phyloP scores from a whole-genome alignment of 1,140 invertebrate species.

The Pseudomyrmex cubaensis region DNA sequence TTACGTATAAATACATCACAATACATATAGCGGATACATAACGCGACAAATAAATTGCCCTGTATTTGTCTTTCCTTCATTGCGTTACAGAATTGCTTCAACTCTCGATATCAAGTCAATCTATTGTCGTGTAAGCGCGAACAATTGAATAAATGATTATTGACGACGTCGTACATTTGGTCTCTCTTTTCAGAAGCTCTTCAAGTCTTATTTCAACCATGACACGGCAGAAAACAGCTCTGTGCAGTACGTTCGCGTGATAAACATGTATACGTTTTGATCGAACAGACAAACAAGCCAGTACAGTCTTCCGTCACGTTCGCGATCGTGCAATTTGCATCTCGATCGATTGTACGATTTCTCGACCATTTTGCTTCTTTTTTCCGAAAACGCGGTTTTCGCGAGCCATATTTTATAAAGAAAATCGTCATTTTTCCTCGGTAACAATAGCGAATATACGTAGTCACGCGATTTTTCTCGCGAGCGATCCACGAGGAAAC shows the following conservation, averaged over 20 bases:
- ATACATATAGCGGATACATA: conserved; percentile 21
- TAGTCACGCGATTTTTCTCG: background rate
- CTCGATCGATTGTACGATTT: background rate
- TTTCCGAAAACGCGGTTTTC: background rate
- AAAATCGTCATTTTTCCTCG: too few species aligned
- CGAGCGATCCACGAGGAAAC: background rate
- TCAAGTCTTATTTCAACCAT: background rate
- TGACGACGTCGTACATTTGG: too few species aligned
- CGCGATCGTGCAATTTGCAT: conserved; percentile 45
- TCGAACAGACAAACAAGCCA: background rate
- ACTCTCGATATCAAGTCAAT: conserved; percentile 8
- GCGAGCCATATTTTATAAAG: background rate
- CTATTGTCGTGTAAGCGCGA: background rate
- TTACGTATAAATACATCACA: background rate
- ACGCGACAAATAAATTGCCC: conserved; percentile 35
- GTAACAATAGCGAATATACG: background rate
- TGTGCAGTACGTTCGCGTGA: conserved; percentile 29
- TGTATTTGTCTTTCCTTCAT: conserved; percentile 17
- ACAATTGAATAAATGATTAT: conserved; percentile 14
- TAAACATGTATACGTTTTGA: conserved; percentile 47
- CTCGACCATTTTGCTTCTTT: background rate
- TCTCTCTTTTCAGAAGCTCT: background rate
- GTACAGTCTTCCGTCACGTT: conserved; percentile 8
- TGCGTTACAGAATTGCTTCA: conserved; percentile 17
- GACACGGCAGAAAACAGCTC: too few species aligned